These are phyloP conservation scores for Chrysaora quinquecirrha DNA, from an alignment of 30 jellyfish, hydroid and myxozoan genomes.

Conservation along the genomic window DNA sequence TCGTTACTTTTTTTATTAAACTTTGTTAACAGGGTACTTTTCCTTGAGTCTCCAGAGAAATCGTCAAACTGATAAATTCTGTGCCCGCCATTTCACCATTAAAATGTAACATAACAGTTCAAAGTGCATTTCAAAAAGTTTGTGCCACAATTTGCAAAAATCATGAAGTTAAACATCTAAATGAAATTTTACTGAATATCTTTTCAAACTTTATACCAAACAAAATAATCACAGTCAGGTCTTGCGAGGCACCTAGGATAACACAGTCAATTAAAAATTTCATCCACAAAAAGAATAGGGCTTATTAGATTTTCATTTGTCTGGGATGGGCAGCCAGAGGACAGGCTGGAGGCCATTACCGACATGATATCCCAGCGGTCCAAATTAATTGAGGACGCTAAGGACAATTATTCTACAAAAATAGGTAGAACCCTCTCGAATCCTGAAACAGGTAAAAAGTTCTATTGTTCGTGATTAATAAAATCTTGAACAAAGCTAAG, in stretches of 20 bases:
- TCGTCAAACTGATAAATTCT: too few species aligned
- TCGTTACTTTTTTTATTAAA: too few species aligned
- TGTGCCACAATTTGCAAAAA: conserved; percentile 25
- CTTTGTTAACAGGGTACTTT: too few species aligned
- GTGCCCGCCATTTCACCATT: too few species aligned
- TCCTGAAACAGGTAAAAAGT: conserved; percentile 37
- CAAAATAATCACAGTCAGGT: conserved; percentile 12
- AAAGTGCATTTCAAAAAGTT: too few species aligned
- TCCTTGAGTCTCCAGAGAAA: too few species aligned
- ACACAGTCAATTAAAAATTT: conserved; percentile 16
- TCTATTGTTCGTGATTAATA: conserved; percentile 52
- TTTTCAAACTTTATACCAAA: conserved; percentile 53
- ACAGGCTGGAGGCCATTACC: conserved; percentile 9
- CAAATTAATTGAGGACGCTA: conserved; percentile 29
- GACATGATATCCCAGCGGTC: conserved; percentile 34
- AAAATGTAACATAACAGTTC: too few species aligned
- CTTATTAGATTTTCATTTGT: conserved; percentile 11
- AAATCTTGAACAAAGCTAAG: conserved; percentile 47
- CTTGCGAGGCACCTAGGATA: conserved; percentile 59
- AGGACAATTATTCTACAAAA: conserved; percentile 34
- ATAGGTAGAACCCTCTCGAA: conserved; percentile 43
- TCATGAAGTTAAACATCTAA: conserved; percentile 34
- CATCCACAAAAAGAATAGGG: conserved; percentile 11
- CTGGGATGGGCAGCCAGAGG: conserved; percentile 17
- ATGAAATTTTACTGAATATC: conserved; percentile 33